Base-by-base conservation (phyloP, 1,140 invertebrate genomes). In the Calliopsis andreniformis region DNA sequence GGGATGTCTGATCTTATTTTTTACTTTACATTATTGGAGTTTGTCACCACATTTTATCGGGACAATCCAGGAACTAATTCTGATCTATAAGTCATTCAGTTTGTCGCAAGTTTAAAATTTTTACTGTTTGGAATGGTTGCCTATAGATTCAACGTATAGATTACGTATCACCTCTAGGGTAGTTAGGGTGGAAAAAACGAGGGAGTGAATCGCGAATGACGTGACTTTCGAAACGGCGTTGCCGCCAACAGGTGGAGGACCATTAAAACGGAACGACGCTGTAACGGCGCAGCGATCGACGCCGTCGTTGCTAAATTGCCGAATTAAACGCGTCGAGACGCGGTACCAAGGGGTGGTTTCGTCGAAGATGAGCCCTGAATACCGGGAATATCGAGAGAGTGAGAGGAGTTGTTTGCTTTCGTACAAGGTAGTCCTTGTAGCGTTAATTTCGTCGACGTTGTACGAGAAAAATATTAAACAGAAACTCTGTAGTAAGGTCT, bases 231-330 rank as follows among this genome's bases (percentile, higher is more conserved):
- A 61, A 61, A 55, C 55, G 32, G 35, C 35, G 25, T 43, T 8
- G 28, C 25, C 53, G 45, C 73, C 73, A 76, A 76, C 73, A 76
- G 73, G 73, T 76, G 73, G 73, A 76, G 67, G 66, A 25, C 73
- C 56, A 76, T 76, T 76, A 76, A 76, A 76, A 76, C 56, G 43
- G 66, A 70, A 69, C 67, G 66, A 70, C 45, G 55, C 45, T 76
- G 73, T 76, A 76, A 76, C 66, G 43, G 56, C 25, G 32, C 55
- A 23, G 55, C 73, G 55, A 76, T 76, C 73, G 67, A 76, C 73
- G 35, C 35, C 47, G 56, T 16, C 25, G 43, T 28, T 76, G 56
- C 45, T 61, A 61, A 76, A 76, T 70, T 70, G 47, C 20, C 35
- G 45, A 76, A 76, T 73, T 66, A 73, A 73, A 42, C 42, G 62